A percentile compares a stretch with the other conserved stretches of the same genome.
Evolutionary conservation across 2,113 vertebrate genomes (phyloP).

Genomic region (Naja naja): DNA sequence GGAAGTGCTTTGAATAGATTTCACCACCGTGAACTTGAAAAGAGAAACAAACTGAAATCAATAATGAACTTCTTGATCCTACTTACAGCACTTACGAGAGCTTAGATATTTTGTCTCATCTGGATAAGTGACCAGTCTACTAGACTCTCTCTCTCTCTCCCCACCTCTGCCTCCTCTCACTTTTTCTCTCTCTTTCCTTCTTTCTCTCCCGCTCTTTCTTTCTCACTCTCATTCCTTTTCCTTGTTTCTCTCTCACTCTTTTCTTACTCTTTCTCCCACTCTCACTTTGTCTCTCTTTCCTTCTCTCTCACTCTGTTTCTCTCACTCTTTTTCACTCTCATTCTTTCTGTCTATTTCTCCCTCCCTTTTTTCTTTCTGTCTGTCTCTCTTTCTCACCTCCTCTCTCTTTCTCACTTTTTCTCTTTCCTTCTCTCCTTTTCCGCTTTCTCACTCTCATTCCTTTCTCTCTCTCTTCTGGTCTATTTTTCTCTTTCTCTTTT

Average conservation of each 20-base stretch:
- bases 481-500: not conserved
- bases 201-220: too few species aligned
- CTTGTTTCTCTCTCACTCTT: not conserved
- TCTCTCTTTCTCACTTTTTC: too few species aligned
- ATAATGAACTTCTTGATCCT: slow-evolving; percentile 13
- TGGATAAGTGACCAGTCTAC: not conserved
- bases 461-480: not conserved
- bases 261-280: too few species aligned
- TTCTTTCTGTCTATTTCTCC: not conserved
- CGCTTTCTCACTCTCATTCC: too few species aligned
- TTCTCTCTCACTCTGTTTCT: not conserved
- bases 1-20: accelerated
- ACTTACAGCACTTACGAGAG: slow-evolving; percentile 2
- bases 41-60: slow-evolving; percentile 1
- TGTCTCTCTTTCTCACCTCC: not conserved
- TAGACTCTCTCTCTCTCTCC: not conserved
- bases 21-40: slow-evolving; percentile 17
- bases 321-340: not conserved
- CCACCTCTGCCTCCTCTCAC: too few species aligned
- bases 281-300: not conserved
- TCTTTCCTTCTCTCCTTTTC: too few species aligned
- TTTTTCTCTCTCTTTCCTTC: too few species aligned
- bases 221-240: too few species aligned
- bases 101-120: not conserved
- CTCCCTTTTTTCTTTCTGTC: not conserved